Conservation (phyloP, 2,888 invertebrate genomes). For the Clostera curtula region DNA sequence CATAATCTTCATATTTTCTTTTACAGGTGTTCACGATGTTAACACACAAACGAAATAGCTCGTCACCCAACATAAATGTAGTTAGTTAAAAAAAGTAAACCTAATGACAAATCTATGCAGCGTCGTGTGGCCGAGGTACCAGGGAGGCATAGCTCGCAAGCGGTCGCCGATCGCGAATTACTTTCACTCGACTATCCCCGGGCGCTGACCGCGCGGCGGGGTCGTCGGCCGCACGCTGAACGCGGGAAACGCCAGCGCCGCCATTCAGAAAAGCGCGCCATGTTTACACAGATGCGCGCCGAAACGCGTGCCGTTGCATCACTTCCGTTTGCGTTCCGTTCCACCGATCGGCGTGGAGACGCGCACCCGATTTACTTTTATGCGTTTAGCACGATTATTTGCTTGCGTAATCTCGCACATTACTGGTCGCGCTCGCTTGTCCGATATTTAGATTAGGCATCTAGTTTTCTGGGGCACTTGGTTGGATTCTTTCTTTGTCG, state of each 20-base stretch:
- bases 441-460: neutral
- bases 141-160: constrained; percentile 59
- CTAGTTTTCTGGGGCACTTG: neutral
- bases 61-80: no score
- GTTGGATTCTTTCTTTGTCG: neutral
- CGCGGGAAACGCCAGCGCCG: constrained; percentile 62
- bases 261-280: constrained; percentile 71
- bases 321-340: constrained; percentile 70
- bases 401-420: constrained; percentile 16
- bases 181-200: constrained; percentile 73
- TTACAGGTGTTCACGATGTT: no score
- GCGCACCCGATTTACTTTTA: constrained; percentile 42
- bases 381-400: constrained; percentile 30
- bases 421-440: neutral
- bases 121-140: constrained; percentile 34
- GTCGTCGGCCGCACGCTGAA: constrained; percentile 58
- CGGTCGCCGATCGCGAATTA: constrained; percentile 68
- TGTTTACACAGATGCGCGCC: constrained; percentile 74
- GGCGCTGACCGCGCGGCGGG: constrained; percentile 63
- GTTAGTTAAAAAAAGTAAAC: constrained; percentile 5
- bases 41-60: no score
- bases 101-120: constrained; percentile 21
- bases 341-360: constrained; percentile 47
- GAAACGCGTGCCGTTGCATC: constrained; percentile 70
- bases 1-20: no score